Evolutionary conservation across 2,888 invertebrate species (phyloP).

Genomic region (Leistus spinibarbis): DNA sequence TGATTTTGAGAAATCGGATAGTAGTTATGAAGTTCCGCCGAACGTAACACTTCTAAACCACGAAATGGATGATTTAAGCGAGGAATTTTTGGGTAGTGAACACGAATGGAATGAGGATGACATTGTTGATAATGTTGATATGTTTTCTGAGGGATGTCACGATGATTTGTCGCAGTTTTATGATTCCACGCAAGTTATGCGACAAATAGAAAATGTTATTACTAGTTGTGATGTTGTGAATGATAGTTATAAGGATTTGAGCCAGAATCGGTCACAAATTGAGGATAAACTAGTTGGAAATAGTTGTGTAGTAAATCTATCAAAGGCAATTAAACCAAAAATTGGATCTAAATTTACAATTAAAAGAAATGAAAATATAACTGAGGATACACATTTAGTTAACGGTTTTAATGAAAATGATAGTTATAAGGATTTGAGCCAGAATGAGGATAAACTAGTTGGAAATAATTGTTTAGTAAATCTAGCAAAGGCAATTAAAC

Average conservation of each 20-base stretch:
- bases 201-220: slow-evolving; percentile 46
- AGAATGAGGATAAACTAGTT: too few relatives aligned
- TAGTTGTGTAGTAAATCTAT: too few relatives aligned
- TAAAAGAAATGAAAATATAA: too few relatives aligned
- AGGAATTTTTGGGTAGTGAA: background rate
- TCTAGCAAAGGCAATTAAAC: too few relatives aligned
- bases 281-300: background rate
- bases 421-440: too few relatives aligned
- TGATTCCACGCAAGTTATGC: slow-evolving; percentile 47
- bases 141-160: background rate
- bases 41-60: background rate
- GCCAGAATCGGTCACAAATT: background rate
- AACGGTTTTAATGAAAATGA: background rate
- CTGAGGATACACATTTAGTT: background rate
- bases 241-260: background rate
- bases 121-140: background rate
- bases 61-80: background rate
- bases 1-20: background rate
- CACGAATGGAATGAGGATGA: background rate
- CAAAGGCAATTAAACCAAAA: background rate
- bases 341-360: background rate
- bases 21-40: background rate
- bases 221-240: slow-evolving; percentile 11
- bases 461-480: too few relatives aligned
- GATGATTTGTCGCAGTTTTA: slow-evolving; percentile 47